phyloP scores from a whole-genome alignment of 2,113 vertebrate genomes.

The Carettochelys insculpta region DNA sequence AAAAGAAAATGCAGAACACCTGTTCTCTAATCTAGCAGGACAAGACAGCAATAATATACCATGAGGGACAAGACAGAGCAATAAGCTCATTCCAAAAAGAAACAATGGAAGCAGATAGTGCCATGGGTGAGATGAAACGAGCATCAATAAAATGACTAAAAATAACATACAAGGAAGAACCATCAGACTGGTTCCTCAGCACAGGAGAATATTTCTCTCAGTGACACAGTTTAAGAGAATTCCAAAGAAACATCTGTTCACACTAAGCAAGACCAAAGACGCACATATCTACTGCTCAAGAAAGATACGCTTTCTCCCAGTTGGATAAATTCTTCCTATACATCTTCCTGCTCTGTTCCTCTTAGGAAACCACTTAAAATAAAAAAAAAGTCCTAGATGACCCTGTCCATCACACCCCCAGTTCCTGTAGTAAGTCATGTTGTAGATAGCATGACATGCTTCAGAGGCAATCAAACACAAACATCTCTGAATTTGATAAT shows the following conservation, averaged over 20 bases:
- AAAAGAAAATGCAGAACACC: background rate
- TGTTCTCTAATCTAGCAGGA: background rate
- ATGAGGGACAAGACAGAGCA: background rate
- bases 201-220: background rate
- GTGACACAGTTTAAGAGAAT: background rate
- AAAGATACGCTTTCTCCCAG: fast-evolving
- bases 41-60: background rate
- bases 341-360: background rate
- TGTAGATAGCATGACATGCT: background rate
- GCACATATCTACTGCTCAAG: background rate
- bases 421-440: background rate
- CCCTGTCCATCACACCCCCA: background rate
- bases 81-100: background rate
- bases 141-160: background rate
- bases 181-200: background rate
- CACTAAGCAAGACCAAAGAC: background rate
- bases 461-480: background rate
- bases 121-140: background rate
- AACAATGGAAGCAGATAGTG: background rate
- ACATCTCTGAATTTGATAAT: background rate
- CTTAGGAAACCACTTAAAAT: background rate
- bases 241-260: background rate
- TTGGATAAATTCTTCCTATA: background rate
- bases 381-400: background rate
- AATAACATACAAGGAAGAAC: background rate